Conservation (phyloP, 2,888 invertebrate species). For the Spodoptera exigua region DNA sequence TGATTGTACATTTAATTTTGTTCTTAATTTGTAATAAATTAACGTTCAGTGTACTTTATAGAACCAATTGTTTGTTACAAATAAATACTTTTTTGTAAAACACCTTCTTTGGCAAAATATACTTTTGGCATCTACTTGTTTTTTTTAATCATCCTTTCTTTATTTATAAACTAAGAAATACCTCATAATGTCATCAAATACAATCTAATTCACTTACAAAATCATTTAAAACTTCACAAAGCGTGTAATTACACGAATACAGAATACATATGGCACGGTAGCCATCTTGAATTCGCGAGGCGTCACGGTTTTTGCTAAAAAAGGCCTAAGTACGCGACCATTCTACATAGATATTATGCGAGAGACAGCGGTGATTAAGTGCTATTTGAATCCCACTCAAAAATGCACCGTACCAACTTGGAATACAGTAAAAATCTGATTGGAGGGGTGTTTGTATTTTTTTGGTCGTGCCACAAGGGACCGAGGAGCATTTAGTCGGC, state of each 20-base stretch:
- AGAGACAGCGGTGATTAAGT: conserved; percentile 84
- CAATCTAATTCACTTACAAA: conserved; percentile 34
- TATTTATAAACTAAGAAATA: too few species aligned
- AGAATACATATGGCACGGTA: conserved; percentile 64
- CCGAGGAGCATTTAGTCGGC: conserved; percentile 78
- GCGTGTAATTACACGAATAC: conserved; percentile 66
- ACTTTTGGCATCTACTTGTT: too few species aligned
- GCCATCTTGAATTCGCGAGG: conserved; percentile 87
- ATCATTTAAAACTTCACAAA: conserved; percentile 58
- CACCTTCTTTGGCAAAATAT: too few species aligned
- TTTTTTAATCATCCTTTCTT: too few species aligned
- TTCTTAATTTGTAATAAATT: too few species aligned
- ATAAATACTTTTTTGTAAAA: too few species aligned
- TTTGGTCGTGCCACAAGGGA: conserved; percentile 77
- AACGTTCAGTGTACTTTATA: too few species aligned
- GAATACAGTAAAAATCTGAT: conserved; percentile 60
- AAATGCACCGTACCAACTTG: conserved; percentile 58
- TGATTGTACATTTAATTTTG: too few species aligned
- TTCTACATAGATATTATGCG: conserved; percentile 83
- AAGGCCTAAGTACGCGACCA: conserved; percentile 83
- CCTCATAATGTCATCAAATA: too few species aligned
- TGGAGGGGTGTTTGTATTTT: conserved; percentile 60
- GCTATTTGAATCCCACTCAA: conserved; percentile 51
- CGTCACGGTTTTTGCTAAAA: conserved; percentile 83
- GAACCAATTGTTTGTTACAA: too few species aligned